Base-by-base conservation (phyloP, 2,888 invertebrate species). In the Neoitamus cyanurus region DNA sequence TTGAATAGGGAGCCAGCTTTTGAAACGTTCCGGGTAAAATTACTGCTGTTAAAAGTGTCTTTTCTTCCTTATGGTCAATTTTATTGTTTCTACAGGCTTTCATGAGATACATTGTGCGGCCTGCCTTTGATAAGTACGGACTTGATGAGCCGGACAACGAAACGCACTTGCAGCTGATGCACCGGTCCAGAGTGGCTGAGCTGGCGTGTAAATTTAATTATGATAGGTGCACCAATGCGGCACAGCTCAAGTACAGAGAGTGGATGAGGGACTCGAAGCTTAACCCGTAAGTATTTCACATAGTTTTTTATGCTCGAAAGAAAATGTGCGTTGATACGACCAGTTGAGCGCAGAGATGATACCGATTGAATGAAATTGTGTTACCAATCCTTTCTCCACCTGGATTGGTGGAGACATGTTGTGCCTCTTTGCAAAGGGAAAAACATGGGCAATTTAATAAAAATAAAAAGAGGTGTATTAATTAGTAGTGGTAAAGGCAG, bases 1-100 rank as follows among this genome's bases (percentile, higher is more conserved):
- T 88, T 94, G 73, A 90, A 92, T 20, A 91, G 92, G n/a, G 93
- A 93, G 15, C 92, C 93, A 2, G 92, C 92, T 69, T 94, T 92
- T 89, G 94, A 93, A 84, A 90, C 92, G 0, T 94, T 94, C 88
- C 92, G 93, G 90, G 94, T 94, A 90, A 88, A 11, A 25, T 31
- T 84, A 25, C 3, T 31, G 28, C 46, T 9, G 58, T 69, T 46
- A 46, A 20, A 20, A 4, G n/a, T 68, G 31, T 31, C n/a, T n/a
- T 34, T 31, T 58, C 25, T 58, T 70, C 28, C 7, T 0, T 70
- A 13, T 70, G 70, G 28, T 11, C 20, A 20, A 28, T 34, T 15
- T 30, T n/a, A 34, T 31, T 34, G 34, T 25, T 48, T 13, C 85
- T 86, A 1, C 68, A 91, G 91, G 91, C 91, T 7, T 90, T 91